These are phyloP conservation scores for Lanius collurio DNA, from an alignment of 2,113 vertebrate genomes.

Conservation along the genomic window DNA sequence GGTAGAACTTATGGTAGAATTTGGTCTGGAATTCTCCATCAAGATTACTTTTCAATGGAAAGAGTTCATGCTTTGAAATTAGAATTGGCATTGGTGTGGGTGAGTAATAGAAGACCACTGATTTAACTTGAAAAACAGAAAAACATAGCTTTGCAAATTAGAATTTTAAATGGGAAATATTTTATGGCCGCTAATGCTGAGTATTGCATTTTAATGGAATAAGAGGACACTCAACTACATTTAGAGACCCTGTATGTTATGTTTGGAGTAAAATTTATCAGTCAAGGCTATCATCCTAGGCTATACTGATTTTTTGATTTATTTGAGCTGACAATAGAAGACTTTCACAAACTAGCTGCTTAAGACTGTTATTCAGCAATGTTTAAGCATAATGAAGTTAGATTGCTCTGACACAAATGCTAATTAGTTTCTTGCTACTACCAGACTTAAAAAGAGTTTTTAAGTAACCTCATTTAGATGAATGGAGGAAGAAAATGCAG, in stretches of 20 bases:
- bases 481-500: not conserved
- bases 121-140: not conserved
- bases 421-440: constrained; percentile 28
- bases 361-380: not conserved
- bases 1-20: not conserved
- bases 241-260: not conserved
- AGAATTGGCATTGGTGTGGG: not conserved
- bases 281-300: not conserved
- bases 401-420: not conserved
- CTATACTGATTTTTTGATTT: not conserved
- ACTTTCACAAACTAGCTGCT: not conserved
- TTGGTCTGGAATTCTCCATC: not conserved
- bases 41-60: not conserved
- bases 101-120: not conserved
- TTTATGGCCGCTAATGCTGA: not conserved
- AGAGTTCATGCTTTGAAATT: not conserved
- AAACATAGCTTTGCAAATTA: not conserved
- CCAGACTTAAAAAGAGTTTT: not conserved
- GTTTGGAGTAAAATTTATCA: not conserved
- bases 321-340: constrained; percentile 1
- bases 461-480: not conserved
- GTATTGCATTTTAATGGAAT: not conserved
- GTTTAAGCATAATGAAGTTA: not conserved
- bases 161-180: not conserved
- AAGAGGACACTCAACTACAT: not conserved